These are phyloP conservation scores for Horisme vitalbata DNA, from an alignment of 2,888 invertebrate genomes.

Conservation along the genomic window DNA sequence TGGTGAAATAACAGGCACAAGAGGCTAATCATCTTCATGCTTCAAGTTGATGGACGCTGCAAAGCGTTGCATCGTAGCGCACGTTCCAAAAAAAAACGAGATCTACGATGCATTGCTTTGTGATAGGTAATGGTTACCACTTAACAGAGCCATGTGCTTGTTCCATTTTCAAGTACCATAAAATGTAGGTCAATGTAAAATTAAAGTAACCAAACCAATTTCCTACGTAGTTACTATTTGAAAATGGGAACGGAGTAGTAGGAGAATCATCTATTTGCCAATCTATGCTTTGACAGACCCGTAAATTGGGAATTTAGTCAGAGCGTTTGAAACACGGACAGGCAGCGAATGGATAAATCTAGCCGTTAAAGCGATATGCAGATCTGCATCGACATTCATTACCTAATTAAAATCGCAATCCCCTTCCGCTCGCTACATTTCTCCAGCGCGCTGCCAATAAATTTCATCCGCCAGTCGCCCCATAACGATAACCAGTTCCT, in stretches of 20 bases:
- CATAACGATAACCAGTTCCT: slow-evolving; percentile 83
- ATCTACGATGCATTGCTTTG: too few relatives aligned
- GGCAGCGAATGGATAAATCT: slow-evolving; percentile 77
- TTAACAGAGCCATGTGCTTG: too few relatives aligned
- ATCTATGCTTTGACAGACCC: slow-evolving; percentile 41
- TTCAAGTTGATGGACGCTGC: too few relatives aligned
- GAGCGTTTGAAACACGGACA: slow-evolving; percentile 66
- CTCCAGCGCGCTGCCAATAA: slow-evolving; percentile 82
- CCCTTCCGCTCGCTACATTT: slow-evolving; percentile 83
- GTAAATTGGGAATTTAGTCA: slow-evolving; percentile 60
- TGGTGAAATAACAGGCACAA: too few relatives aligned
- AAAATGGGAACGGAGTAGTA: slow-evolving; percentile 25
- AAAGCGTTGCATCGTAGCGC: too few relatives aligned
- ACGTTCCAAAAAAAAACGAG: too few relatives aligned
- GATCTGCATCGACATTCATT: slow-evolving; percentile 83
- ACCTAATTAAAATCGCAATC: slow-evolving; percentile 83
- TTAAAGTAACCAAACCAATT: slow-evolving; percentile 1
- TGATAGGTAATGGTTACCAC: too few relatives aligned
- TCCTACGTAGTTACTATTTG: slow-evolving; percentile 24
- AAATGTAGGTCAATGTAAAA: slow-evolving; percentile 5
- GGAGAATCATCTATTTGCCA: slow-evolving; percentile 38
- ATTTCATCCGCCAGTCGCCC: slow-evolving; percentile 82
- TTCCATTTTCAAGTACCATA: too few relatives aligned
- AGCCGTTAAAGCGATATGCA: slow-evolving; percentile 80
- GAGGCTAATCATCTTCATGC: too few relatives aligned